phyloP scores from a whole-genome alignment of 2,888 invertebrate genomes.

The Rutpela maculata region DNA sequence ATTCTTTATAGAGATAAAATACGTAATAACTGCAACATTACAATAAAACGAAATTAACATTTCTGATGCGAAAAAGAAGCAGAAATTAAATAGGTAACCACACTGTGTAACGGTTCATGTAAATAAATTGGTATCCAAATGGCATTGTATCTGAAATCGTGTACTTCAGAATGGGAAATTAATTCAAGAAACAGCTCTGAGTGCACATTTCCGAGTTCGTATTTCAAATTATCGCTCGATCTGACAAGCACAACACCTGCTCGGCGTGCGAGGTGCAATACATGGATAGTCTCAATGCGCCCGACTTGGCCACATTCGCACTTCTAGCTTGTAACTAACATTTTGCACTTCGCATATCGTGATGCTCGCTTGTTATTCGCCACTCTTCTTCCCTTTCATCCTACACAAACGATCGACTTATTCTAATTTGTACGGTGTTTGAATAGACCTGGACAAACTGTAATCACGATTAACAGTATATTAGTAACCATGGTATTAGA shows the following conservation, averaged over 20 bases:
- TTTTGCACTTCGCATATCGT: slow-evolving; percentile 49
- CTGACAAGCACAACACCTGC: slow-evolving; percentile 72
- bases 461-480: slow-evolving; percentile 49
- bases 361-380: slow-evolving; percentile 33
- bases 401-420: slow-evolving; percentile 51
- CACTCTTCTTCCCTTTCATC: slow-evolving; percentile 44
- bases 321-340: slow-evolving; percentile 46
- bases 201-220: slow-evolving; percentile 71
- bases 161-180: slow-evolving; percentile 71
- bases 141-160: slow-evolving; percentile 67
- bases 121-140: slow-evolving; percentile 65
- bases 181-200: slow-evolving; percentile 70
- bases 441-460: slow-evolving; percentile 43
- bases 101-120: slow-evolving; percentile 52
- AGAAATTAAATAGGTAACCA: slow-evolving; percentile 15
- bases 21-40: neutral
- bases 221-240: slow-evolving; percentile 72
- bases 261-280: slow-evolving; percentile 57
- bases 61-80: neutral
- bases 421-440: slow-evolving; percentile 55
- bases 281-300: slow-evolving; percentile 50
- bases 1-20: neutral
- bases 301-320: slow-evolving; percentile 39
- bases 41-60: neutral
- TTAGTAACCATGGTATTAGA: neutral